phyloP scores from a whole-genome alignment of 2,888 invertebrate genomes.

The Sesamia inferens region DNA sequence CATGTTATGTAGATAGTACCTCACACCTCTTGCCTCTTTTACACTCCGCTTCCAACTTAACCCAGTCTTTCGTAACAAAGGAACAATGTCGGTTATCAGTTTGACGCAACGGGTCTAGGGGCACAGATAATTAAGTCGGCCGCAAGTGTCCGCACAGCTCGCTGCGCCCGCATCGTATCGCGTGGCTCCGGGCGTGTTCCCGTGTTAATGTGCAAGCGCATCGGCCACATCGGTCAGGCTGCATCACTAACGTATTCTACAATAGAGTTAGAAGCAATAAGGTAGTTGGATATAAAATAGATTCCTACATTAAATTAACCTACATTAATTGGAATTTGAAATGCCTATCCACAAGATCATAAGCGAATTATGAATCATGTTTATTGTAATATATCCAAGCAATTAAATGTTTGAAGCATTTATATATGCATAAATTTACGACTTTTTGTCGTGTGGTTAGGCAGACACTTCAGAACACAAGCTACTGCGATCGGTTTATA shows the following conservation, averaged over 20 bases:
- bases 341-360: neutral
- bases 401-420: neutral
- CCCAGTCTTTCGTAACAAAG: constrained; percentile 46
- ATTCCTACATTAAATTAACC: too few species aligned
- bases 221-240: constrained; percentile 52
- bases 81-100: constrained; percentile 50
- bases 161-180: constrained; percentile 67
- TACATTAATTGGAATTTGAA: too few species aligned
- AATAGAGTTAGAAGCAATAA: constrained; percentile 35
- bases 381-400: neutral
- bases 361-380: constrained; percentile 1
- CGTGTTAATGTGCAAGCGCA: constrained; percentile 76
- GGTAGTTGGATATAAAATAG: too few species aligned
- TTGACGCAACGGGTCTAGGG: constrained; percentile 70
- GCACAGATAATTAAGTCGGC: constrained; percentile 77
- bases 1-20: neutral
- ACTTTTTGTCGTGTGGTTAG: neutral
- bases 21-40: too few species aligned
- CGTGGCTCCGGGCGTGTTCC: constrained; percentile 74
- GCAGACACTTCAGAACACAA: neutral
- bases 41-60: constrained; percentile 16
- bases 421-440: neutral
- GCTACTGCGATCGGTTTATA: neutral
- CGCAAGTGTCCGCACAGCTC: constrained; percentile 70
- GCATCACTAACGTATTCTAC: constrained; percentile 70